Percentiles rank a stretch among this genome's conserved stretches.
Evolutionary conservation across 2,888 invertebrate species (phyloP).

Genomic region (Ormyrus nitidulus): DNA sequence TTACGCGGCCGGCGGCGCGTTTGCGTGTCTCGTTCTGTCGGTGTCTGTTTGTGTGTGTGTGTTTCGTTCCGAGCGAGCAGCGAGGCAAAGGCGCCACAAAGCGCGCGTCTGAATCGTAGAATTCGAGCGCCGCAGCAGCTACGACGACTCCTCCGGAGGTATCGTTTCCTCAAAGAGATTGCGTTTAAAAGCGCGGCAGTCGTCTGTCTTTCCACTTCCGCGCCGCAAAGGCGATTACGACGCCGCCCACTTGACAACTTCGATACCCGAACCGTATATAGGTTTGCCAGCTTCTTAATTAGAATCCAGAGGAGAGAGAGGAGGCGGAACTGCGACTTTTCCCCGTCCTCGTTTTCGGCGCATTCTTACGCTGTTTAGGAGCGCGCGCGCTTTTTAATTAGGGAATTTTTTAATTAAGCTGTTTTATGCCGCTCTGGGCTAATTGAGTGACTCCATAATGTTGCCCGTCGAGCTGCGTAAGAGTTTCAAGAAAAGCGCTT

Average conservation of each 20-base stretch:
- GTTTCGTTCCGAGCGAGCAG: background rate
- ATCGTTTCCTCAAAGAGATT: conserved; percentile 50
- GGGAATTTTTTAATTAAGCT: no score
- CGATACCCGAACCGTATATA: no score
- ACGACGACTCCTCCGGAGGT: conserved; percentile 31
- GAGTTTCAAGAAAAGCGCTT: no score
- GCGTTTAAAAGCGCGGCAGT: conserved; percentile 9
- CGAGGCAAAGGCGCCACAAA: background rate
- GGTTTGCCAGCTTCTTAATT: no score
- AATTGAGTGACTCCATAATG: no score
- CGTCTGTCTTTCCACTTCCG: background rate
- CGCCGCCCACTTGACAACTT: background rate
- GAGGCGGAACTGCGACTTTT: no score
- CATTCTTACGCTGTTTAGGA: no score
- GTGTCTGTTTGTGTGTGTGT: background rate
- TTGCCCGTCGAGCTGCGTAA: no score
- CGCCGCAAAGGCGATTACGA: conserved; percentile 42
- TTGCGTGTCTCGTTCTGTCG: background rate
- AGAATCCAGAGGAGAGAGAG: no score
- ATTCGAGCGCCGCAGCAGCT: background rate
- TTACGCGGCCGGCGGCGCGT: conserved; percentile 5
- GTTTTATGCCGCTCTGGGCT: no score
- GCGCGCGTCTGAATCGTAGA: background rate
- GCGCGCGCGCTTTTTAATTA: no score
- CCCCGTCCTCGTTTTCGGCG: no score